Percentiles rank a stretch among this genome's conserved stretches.
These are phyloP conservation scores for Hippocampus abdominalis DNA, from an alignment of 2,113 vertebrate species.

Conservation along the genomic window DNA sequence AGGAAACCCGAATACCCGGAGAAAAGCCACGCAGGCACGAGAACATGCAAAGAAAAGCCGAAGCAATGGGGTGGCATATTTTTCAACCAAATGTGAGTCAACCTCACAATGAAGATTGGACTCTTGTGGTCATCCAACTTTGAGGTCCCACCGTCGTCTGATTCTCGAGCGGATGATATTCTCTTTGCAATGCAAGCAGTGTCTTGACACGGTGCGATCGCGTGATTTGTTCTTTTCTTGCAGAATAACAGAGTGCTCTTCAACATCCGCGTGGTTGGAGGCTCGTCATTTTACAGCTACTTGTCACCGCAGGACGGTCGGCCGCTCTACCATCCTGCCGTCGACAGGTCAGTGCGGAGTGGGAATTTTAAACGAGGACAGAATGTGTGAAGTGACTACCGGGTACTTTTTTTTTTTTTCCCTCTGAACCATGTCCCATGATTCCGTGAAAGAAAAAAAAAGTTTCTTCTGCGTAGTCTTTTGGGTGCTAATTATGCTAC, in stretches of 20 bases:
- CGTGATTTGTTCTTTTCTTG: background rate
- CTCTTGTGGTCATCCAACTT: background rate
- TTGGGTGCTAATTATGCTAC: slow-evolving; percentile 12
- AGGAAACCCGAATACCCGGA: too few species aligned
- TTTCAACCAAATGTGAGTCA: too few species aligned
- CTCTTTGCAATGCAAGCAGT: background rate
- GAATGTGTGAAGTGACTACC: background rate
- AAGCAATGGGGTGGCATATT: too few species aligned
- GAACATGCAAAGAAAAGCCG: too few species aligned
- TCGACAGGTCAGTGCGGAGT: slow-evolving; percentile 81
- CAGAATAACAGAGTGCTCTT: slow-evolving; percentile 81
- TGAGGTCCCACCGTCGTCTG: too few species aligned
- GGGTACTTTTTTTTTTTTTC: background rate
- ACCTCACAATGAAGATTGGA: background rate
- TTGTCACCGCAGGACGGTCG: slow-evolving; percentile 81
- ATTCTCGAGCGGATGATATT: too few species aligned
- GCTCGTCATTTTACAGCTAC: slow-evolving; percentile 76
- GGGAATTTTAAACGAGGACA: background rate
- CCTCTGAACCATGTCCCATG: background rate
- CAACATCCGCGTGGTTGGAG: slow-evolving; percentile 81
- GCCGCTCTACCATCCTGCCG: slow-evolving; percentile 84
- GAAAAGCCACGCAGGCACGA: too few species aligned
- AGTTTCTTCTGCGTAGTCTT: slow-evolving; percentile 1
- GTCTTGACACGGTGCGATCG: background rate
- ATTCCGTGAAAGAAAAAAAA: background rate